Evolutionary conservation across 1,140 invertebrate genomes (phyloP), one percentile per base, ranked within the genome.

Genomic region (Bombus pyrosoma): DNA sequence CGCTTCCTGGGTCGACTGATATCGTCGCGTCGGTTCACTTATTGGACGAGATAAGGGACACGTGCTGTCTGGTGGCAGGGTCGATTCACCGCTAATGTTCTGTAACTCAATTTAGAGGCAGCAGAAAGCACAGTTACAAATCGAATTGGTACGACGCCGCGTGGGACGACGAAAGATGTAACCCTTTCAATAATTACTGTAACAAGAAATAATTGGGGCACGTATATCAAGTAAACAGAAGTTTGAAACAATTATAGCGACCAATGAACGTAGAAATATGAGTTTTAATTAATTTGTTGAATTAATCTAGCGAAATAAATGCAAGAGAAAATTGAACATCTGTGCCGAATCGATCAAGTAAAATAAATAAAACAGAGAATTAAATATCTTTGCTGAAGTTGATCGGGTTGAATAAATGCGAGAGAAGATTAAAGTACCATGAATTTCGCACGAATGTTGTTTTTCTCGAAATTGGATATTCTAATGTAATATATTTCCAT

Each of bases 41-140:
- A 85, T 77, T 75, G 28, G 22, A 34, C 32, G 32, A 37, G 47
- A 85, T 81, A 81, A 87, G 66, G 62, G 73, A 82, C 69, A 77
- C 87, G 86, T 87, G 82, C 47, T 59, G 64, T 32, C 64, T 37
- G 34, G 53, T 37, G 5, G 39, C n/a, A 39, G 69, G 39, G n/a
- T 73, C 34, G 69, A 62, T 82, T 32, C 47, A 68, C 28, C 73
- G 81, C 37, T 82, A 74, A 75, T 82, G 72, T 75, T 74, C 71
- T 43, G 57, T 66, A 82, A 75, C 71, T 75, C 71, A 22, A 75
- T 82, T 75, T 32, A 28, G 12, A 47, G 34, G 1, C 28, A 66
- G 25, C 32, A 37, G 25, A 75, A 76, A 6, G 72, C 18, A 10
- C 72, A 43, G 34, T 83, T 39, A 3, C 9, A 1, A 34, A 37